Conservation (phyloP, 1,140 invertebrate genomes). For the Ephestia elutella region DNA sequence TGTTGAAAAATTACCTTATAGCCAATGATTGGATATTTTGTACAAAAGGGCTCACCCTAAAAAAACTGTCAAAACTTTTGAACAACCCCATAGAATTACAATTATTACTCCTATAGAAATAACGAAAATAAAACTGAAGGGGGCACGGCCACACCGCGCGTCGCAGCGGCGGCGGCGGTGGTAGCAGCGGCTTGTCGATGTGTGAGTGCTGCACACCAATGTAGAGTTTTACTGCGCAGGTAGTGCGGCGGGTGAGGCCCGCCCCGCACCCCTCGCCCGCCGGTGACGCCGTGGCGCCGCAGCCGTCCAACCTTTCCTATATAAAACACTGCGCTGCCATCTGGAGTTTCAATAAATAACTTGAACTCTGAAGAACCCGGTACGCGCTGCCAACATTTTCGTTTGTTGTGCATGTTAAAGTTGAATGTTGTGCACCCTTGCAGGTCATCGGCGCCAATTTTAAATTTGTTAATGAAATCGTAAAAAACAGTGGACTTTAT, state of each 20-base stretch:
- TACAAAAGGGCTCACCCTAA: too few relatives aligned
- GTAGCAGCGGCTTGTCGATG: too few relatives aligned
- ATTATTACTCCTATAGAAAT: too few relatives aligned
- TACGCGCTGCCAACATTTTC: conserved; percentile 63
- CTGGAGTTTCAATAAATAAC: conserved; percentile 72
- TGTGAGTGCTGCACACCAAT: too few relatives aligned
- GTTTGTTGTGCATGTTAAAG: conserved; percentile 42
- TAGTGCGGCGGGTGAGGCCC: conserved; percentile 20
- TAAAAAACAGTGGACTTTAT: conserved; percentile 25
- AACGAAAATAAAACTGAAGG: too few relatives aligned
- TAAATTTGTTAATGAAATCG: conserved; percentile 42
- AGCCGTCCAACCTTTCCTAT: conserved; percentile 48
- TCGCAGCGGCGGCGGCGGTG: too few relatives aligned
- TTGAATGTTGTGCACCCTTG: conserved; percentile 61
- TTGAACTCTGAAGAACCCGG: conserved; percentile 59
- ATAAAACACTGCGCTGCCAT: conserved; percentile 70
- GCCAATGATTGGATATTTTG: too few relatives aligned
- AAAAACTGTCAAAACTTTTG: too few relatives aligned
- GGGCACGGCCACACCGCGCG: too few relatives aligned
- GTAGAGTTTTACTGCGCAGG: background rate
- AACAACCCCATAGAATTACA: too few relatives aligned
- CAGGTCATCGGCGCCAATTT: conserved; percentile 46
- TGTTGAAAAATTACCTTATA: too few relatives aligned
- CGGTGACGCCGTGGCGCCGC: conserved; percentile 24
- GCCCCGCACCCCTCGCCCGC: background rate